phyloP scores from a whole-genome alignment of 2,797 vertebrate genomes.

The Nasua narica region DNA sequence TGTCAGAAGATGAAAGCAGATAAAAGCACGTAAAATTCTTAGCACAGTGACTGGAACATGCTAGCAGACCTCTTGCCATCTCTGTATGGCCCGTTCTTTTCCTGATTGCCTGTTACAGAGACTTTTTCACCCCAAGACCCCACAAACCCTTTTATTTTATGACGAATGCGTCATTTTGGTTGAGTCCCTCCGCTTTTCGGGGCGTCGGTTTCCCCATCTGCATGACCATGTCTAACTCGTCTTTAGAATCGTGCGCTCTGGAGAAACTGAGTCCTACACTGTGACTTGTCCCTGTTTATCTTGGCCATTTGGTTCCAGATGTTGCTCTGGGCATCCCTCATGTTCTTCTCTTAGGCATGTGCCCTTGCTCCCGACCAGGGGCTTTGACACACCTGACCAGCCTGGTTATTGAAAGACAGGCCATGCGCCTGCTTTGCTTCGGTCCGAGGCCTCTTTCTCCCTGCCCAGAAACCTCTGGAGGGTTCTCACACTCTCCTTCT shows the following conservation, averaged over 20 bases:
- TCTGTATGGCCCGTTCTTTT: background rate
- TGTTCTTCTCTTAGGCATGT: background rate
- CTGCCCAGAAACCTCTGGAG: background rate
- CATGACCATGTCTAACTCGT: background rate
- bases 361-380: background rate
- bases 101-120: background rate
- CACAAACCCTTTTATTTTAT: background rate
- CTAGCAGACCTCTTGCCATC: too few species aligned
- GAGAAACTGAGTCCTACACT: background rate
- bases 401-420: rapidly evolving
- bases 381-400: background rate
- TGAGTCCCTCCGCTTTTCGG: background rate
- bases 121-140: background rate
- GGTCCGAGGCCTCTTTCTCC: background rate
- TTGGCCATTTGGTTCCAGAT: background rate
- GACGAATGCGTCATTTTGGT: background rate
- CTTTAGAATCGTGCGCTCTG: background rate
- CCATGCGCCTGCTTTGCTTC: background rate
- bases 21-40: background rate
- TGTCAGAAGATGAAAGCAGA: background rate
- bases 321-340: background rate
- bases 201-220: background rate
- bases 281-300: background rate
- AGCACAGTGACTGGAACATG: background rate
- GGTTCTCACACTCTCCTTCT: background rate